Evolutionary conservation across 2,888 invertebrate species (phyloP).

Genomic region (Aphidius colemani): DNA sequence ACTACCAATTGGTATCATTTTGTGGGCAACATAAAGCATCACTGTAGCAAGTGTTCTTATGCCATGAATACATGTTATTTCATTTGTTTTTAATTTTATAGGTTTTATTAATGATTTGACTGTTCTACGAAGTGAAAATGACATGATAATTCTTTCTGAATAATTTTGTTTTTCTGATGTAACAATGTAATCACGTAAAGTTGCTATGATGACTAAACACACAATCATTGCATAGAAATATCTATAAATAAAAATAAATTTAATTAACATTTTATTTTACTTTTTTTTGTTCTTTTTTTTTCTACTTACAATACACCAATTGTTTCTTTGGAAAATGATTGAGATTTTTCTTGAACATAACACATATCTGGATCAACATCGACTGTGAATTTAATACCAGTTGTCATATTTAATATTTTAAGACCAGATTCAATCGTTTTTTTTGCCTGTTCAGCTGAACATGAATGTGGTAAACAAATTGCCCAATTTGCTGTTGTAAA

Average conservation of each 20-base stretch:
- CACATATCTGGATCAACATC: constrained; percentile 68
- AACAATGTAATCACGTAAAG: constrained; percentile 50
- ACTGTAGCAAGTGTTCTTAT: constrained; percentile 70
- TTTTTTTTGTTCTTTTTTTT: no score
- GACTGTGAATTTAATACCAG: constrained; percentile 66
- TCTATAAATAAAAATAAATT: constrained; percentile 36
- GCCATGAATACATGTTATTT: constrained; percentile 74
- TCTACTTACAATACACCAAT: constrained; percentile 63
- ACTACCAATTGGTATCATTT: constrained; percentile 68
- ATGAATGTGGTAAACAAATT: constrained; percentile 70
- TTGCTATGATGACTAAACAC: constrained; percentile 52
- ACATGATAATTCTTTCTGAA: constrained; percentile 60
- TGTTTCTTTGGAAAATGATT: constrained; percentile 59
- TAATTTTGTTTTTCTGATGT: constrained; percentile 52
- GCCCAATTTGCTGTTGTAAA: constrained; percentile 76
- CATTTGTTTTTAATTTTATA: constrained; percentile 54
- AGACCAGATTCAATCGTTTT: constrained; percentile 65
- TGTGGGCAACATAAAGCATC: constrained; percentile 69
- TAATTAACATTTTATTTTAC: no score
- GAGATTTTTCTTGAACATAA: constrained; percentile 60
- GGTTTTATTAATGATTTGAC: constrained; percentile 65
- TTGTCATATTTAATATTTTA: constrained; percentile 65
- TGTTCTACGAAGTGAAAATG: constrained; percentile 73
- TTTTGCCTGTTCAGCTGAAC: constrained; percentile 67
- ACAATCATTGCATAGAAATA: constrained; percentile 55